Evolutionary conservation across 2,888 invertebrate genomes (phyloP), one percentile per base, ranked within the genome.

Genomic region (Silvanus unidentatus): DNA sequence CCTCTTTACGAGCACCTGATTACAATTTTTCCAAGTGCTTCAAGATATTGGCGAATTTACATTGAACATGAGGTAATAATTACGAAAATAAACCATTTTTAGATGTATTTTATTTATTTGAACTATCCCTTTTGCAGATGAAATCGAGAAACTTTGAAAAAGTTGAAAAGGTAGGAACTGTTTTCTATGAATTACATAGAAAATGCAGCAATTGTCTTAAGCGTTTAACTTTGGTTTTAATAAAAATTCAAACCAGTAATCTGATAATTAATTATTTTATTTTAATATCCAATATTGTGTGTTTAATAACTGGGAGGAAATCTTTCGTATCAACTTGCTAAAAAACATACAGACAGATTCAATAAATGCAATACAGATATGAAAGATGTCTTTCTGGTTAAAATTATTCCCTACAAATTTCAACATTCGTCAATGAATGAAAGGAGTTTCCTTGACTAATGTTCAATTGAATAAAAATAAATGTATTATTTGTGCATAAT

Each of bases 11-110:
- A 99, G 71, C 88, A 90, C 58, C 77, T 99, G n/a, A 90, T 99
- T 1, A 74, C 80, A 1, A 91, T 93, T 4, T 99, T 98, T 67
- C 96, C 98, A 0, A 95, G 94, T 28, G 91, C 96, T 3, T 99
- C 98, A 1, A 81, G 96, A 45, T 99, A 91, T 70, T 99, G 99
- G 99, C 95, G 96, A 75, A 91, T 97, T 58, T 99, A 95, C 74
- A 96, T 97, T 59, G 96, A 97, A 68, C 94, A 95, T 75, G 96
- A 97, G 86, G 90, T 91, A 73, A 65, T 60, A 12, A 4, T 13
- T 4, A 16, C 15, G 5, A 22, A n/a, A n/a, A n/a, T n/a, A n/a
- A n/a, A n/a, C n/a, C n/a, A n/a, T n/a, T n/a, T n/a, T n/a, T n/a
- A n/a, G n/a, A 8, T 22, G 22, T 22, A 22, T 22, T 22, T 22